Base-by-base conservation (phyloP, 1,140 invertebrate genomes). In the Solenopsis invicta region DNA sequence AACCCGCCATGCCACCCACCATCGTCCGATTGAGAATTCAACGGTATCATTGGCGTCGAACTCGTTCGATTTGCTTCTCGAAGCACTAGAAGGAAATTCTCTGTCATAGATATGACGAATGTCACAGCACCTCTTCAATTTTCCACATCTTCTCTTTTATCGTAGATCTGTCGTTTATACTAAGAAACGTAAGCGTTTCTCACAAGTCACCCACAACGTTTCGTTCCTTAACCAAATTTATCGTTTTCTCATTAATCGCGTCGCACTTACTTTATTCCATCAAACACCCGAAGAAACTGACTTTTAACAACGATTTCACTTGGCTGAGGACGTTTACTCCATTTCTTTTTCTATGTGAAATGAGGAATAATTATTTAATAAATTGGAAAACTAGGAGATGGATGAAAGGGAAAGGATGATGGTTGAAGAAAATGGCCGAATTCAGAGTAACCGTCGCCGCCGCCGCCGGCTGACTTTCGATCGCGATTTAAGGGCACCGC, bases 241-340 rank as follows among this genome's bases (percentile, higher is more conserved):
- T 24, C 16, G 4, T 13, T 45, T 45, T 29, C 12, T 34, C 10
- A n/a, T 21, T 34, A 29, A 74, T 72, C 12, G 18, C 16, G 10
- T 74, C 80, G n/a, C n/a, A 50, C 69, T 84, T 24, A 61, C 80
- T 59, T 16, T 37, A n/a, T 37, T 84, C 9, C 9, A 29, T 48
- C 45, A 6, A 21, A 6, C 52, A 41, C 54, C 41, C 8, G 10
- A 12, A 45, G 16, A 18, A 12, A 80, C 9, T 12, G 45, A 52
- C 29, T 52, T 69, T 24, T 64, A 37, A 48, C 24, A 50, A 13
- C 12, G 24, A 54, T 34, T 69, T 48, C n/a, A 67, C 62, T 21
- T 52, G 24, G 18, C 4, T 52, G 37, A 69, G 10, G 56, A 61
- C 3, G 21, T 48, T 48, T 61, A 5, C 18, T 21, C 29, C 34